Conservation (phyloP, 2,888 invertebrate genomes). For the Dryococelus australis region DNA sequence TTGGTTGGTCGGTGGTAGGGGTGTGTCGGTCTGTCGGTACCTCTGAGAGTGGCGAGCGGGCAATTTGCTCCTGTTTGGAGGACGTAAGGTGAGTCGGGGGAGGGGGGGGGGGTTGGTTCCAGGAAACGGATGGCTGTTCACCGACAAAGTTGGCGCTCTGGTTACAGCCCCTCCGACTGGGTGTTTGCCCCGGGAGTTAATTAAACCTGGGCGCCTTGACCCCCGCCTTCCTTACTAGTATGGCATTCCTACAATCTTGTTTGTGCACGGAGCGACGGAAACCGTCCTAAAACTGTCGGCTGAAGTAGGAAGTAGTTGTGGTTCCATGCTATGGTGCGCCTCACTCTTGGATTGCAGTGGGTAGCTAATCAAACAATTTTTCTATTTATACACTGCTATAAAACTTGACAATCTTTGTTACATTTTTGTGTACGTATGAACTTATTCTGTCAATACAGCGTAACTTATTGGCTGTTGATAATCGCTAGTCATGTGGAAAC, state of each 20-base stretch:
- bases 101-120: background rate
- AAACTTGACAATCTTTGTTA: too few species aligned
- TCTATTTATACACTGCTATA: too few species aligned
- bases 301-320: too few species aligned
- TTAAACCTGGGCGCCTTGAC: background rate
- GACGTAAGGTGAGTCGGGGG: background rate
- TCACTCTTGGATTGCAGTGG: too few species aligned
- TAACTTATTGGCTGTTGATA: too few species aligned
- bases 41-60: background rate
- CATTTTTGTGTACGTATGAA: too few species aligned
- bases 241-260: background rate
- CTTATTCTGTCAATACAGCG: too few species aligned
- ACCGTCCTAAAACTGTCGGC: background rate
- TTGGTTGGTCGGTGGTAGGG: background rate
- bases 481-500: too few species aligned
- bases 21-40: background rate
- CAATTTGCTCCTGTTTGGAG: background rate
- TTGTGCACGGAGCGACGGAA: background rate
- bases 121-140: background rate
- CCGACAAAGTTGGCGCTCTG: background rate
- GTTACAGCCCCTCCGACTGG: background rate
- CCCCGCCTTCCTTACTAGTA: background rate
- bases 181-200: constrained; percentile 1
- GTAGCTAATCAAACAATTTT: too few species aligned
- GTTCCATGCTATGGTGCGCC: too few species aligned